Base-by-base conservation (phyloP, 2,113 vertebrate species). In the Amphiprion percula region DNA sequence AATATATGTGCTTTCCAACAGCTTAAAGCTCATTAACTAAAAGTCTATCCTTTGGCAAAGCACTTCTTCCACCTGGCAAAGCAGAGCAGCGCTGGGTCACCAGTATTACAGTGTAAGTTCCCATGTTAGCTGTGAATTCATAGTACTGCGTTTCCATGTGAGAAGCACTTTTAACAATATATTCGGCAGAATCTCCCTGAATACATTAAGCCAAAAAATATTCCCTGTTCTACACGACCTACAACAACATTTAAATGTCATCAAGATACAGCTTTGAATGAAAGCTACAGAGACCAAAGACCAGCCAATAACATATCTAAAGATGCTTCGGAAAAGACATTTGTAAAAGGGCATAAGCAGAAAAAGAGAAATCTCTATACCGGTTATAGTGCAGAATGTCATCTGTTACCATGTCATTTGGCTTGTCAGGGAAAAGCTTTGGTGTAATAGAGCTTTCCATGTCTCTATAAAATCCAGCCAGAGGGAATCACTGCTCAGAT, bases 401-500 rank as follows among this genome's bases (percentile, higher is more conserved):
- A 72, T 67, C 64, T 54, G 70, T 85, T 83, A 83, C 83, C 72
- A 56, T 64, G 70, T 84, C 83, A 66, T 75, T 82, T 81, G 72
- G 69, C 58, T 84, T 84, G 82, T 90, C 82, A 61, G 65, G 54
- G 41, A 66, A 69, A 74, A 76, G 75, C 85, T 80, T 75, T 70
- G 44, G 67, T 77, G 78, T 88, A 78, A 89, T 74, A 54, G 78
- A 89, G 85, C 82, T 88, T 69, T 87, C 75, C 63, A 71, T 65
- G 75, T 81, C 52, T 33, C 67, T 59, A 68, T 84, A 73, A 85
- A 76, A 82, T 77, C 71, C 87, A 67, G 76, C 86, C 79, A 81
- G 46, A 77, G 68, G 87, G 79, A 90, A 87, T 87, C 81, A 76
- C 58, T 41, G 68, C 77, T 87, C 73, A 86, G 84, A 80, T 86